Evolutionary conservation across 1,140 invertebrate genomes (phyloP).

Genomic region (Eriocheir sinensis): DNA sequence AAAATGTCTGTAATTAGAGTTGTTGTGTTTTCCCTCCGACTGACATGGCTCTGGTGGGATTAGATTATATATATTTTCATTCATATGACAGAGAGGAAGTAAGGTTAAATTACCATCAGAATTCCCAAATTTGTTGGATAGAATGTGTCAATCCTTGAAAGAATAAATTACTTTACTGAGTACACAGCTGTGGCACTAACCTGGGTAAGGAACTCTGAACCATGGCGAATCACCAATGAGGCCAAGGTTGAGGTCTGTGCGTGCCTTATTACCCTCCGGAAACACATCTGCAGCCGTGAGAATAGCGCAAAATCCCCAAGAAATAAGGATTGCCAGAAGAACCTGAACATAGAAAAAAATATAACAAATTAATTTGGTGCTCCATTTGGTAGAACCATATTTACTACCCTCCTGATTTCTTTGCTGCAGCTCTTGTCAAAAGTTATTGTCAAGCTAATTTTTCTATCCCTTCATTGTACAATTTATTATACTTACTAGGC

Average conservation of each 20-base stretch:
- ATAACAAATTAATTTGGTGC: no score
- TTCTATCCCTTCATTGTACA: no score
- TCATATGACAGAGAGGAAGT: neutral
- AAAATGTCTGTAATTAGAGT: neutral
- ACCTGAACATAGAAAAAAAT: conserved; percentile 25
- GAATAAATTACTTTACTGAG: neutral
- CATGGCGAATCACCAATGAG: conserved; percentile 19
- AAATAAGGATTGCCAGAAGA: conserved; percentile 39
- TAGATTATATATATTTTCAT: neutral
- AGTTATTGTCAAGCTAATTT: no score
- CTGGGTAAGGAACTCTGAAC: conserved; percentile 57
- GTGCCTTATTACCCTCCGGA: neutral
- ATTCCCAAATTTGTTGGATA: neutral
- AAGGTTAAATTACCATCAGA: neutral
- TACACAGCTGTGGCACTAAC: neutral
- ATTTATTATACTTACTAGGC: no score
- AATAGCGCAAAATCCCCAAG: conserved; percentile 49
- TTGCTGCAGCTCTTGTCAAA: no score
- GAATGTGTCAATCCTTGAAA: no score
- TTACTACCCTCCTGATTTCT: no score
- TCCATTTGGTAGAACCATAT: no score
- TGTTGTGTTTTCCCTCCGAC: neutral
- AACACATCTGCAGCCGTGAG: conserved; percentile 37
- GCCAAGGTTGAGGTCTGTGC: conserved; percentile 35
- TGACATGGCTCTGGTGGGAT: neutral